Base-by-base conservation (phyloP, 2,113 vertebrate species). In the Oryzias melastigma region DNA sequence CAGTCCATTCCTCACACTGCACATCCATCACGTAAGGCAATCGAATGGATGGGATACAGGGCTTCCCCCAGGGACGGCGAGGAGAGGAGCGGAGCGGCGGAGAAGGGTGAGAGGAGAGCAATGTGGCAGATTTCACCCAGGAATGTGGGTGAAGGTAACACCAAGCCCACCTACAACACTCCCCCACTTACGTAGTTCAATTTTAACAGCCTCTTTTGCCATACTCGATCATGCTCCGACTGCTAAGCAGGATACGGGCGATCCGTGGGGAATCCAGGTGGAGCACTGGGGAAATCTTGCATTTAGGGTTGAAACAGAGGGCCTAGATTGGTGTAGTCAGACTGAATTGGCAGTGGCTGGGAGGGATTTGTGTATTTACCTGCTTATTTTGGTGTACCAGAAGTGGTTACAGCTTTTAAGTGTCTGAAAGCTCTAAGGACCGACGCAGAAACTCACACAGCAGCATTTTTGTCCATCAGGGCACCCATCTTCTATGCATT, bases 21-120 rank as follows among this genome's bases (percentile, higher is more conserved):
- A 82, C 87, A 87, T 90, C 91, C 78, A 89, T 91, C 89, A 84
- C 74, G 78, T 55, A 58, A 85, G 81, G 80, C 77, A 88, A 87
- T 87, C 62, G 78, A 80, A 86, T 78, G 78, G 75, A 83, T 65
- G 67, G 88, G 84, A 90, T 89, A 77, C 75, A 62, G 81, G 82
- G 75, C 67, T 80, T 58, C 64, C 82, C 80, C 71, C 17, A 15
- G 72, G 90, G 83, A 89, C 44, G 57, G n/a, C 2, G 17, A 67
- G 74, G 51, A 71, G 68, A 67, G 74, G 51, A 71, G 68, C 57
- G 70, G 68, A 61, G 68, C 59, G 63, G 75, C 52, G 58, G 67
- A 68, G 77, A 80, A 35, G 73, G 78, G 71, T 60, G 49, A 69
- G 60, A 54, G 19, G 56, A 73, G 71, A 73, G 77, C 64, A 80